phyloP scores from a whole-genome alignment of 2,888 invertebrate species.

The Temnothorax unifasciatus region DNA sequence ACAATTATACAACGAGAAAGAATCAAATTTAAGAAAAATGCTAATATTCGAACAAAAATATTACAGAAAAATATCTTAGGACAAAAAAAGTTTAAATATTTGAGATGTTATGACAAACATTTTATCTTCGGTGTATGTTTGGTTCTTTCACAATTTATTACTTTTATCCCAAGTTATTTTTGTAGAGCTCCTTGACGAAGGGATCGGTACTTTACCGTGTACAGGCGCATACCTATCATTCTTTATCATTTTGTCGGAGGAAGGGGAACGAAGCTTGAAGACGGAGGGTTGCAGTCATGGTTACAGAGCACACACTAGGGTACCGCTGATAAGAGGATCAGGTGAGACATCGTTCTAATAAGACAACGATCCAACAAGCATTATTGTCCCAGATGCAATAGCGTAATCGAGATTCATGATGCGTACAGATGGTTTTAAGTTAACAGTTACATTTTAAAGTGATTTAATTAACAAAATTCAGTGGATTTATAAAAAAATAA shows the following conservation, averaged over 20 bases:
- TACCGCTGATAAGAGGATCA: conserved; percentile 80
- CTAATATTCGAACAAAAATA: background rate
- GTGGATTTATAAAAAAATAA: background rate
- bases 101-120: background rate
- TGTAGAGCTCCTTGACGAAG: conserved; percentile 30
- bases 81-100: background rate
- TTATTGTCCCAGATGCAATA: conserved; percentile 31
- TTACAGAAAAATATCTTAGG: background rate
- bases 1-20: background rate
- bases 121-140: background rate
- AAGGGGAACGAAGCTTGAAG: conserved; percentile 51
- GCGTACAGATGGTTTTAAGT: background rate
- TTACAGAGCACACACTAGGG: conserved; percentile 80
- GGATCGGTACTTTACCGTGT: conserved; percentile 29
- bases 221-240: conserved; percentile 15
- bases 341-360: conserved; percentile 72
- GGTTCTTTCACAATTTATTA: conserved; percentile 17
- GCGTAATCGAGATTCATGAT: conserved; percentile 19
- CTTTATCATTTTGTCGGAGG: conserved; percentile 47
- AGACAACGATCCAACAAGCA: conserved; percentile 37
- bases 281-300: conserved; percentile 80
- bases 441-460: background rate
- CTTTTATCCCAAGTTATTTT: conserved; percentile 37
- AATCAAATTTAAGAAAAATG: background rate
- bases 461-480: background rate